Percentiles rank a stretch among this genome's conserved stretches.
Evolutionary conservation across 2,888 invertebrate genomes (phyloP).

Genomic region (Germaria angustata): DNA sequence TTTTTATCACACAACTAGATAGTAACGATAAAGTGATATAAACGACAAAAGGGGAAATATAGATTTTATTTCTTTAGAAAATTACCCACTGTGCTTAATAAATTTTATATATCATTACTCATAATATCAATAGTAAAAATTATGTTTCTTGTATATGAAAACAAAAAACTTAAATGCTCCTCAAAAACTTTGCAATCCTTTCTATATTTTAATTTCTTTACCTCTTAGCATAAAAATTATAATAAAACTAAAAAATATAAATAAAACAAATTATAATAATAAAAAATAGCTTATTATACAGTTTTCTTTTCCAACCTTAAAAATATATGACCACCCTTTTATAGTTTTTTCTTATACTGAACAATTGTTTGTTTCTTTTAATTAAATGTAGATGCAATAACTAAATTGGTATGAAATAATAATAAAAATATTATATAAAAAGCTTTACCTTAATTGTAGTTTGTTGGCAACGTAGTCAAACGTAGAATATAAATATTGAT

Average conservation of each 20-base stretch:
- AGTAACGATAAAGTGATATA: neutral
- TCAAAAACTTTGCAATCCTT: neutral
- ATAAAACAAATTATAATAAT: neutral
- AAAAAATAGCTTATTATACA: constrained; percentile 1
- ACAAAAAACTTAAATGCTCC: neutral
- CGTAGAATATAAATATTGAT: neutral
- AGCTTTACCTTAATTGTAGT: constrained; percentile 50
- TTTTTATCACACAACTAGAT: no score
- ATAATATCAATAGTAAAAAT: neutral
- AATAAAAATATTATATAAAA: neutral
- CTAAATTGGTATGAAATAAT: neutral
- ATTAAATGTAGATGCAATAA: neutral
- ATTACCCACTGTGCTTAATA: constrained; percentile 28
- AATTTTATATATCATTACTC: neutral
- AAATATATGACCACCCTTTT: constrained; percentile 18
- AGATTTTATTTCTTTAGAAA: neutral
- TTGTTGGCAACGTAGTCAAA: constrained; percentile 9
- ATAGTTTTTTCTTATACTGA: neutral
- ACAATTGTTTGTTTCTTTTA: neutral
- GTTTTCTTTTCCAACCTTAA: neutral
- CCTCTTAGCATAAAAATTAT: neutral
- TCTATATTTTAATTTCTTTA: neutral
- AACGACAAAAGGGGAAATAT: neutral
- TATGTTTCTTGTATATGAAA: neutral
- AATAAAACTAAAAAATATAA: neutral